Conservation (phyloP, 1,140 invertebrate species). For the Camponotus floridanus region DNA sequence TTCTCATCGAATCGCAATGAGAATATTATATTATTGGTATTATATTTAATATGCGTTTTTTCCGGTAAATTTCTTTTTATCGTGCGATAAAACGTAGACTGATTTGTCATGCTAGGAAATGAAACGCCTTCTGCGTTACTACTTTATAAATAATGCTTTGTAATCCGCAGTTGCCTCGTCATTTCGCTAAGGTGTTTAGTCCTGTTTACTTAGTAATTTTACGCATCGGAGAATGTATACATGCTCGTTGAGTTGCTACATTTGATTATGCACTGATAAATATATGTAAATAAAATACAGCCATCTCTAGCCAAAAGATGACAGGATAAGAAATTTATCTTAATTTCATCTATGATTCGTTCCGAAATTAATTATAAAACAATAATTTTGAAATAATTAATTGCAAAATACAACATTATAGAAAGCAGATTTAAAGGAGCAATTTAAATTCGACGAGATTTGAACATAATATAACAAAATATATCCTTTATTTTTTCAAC, state of each 20-base stretch:
- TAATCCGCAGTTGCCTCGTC: constrained; percentile 36
- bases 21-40: not conserved
- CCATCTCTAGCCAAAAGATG: too few relatives aligned
- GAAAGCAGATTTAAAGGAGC: too few relatives aligned
- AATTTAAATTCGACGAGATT: too few relatives aligned
- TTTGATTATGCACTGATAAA: constrained; percentile 4
- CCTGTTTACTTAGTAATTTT: constrained; percentile 54
- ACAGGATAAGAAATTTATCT: not conserved
- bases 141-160: constrained; percentile 41
- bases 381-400: constrained; percentile 4
- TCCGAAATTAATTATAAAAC: not conserved
- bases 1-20: not conserved
- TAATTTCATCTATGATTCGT: not conserved
- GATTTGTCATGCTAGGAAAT: constrained; percentile 27
- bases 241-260: not conserved
- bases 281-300: constrained; percentile 14
- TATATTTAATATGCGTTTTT: not conserved
- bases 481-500: not conserved
- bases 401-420: not conserved
- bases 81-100: not conserved
- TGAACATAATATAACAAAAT: not conserved
- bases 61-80: not conserved
- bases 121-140: constrained; percentile 21
- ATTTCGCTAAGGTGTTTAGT: constrained; percentile 33
- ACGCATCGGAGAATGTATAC: constrained; percentile 27